These are phyloP conservation scores for Patella caerulea DNA, from an alignment of 2,888 invertebrate genomes.

Conservation along the genomic window DNA sequence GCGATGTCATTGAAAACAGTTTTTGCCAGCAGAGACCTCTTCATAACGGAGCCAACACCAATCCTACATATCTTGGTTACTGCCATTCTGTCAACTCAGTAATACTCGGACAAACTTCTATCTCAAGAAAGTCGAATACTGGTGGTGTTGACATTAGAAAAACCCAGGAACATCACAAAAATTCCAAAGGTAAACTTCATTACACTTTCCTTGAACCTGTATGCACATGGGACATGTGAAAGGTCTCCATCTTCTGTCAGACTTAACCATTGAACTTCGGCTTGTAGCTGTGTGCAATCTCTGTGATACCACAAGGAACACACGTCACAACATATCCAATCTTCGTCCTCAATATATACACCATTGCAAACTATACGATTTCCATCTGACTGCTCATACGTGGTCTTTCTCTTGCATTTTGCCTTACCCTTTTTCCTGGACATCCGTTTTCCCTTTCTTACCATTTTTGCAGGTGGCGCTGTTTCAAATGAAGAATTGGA, in stretches of 20 bases:
- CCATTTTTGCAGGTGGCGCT: no score
- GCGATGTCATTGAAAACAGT: conserved; percentile 28
- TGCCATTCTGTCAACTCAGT: conserved; percentile 15
- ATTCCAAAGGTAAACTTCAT: no score
- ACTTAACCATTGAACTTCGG: not conserved
- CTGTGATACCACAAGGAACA: conserved; percentile 11
- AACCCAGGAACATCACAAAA: no score
- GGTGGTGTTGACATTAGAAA: not conserved
- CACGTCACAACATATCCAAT: conserved; percentile 9
- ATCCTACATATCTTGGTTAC: conserved; percentile 29
- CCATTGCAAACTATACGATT: conserved; percentile 4
- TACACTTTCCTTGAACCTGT: no score
- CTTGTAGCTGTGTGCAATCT: not conserved
- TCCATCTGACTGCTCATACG: not conserved
- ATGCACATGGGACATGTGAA: conserved; percentile 8
- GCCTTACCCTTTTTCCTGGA: no score
- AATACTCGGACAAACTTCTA: not conserved
- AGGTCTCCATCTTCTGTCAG: not conserved
- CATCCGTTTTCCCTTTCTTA: no score
- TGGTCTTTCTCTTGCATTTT: not conserved
- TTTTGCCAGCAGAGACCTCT: conserved; percentile 31
- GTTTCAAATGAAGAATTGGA: no score
- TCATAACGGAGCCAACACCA: conserved; percentile 27
- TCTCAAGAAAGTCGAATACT: not conserved
- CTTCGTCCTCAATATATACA: not conserved